A percentile compares a stretch with the other conserved stretches of the same genome.
Evolutionary conservation across 2,797 vertebrate genomes (phyloP).

Genomic region (Neopelma chrysocephalum): DNA sequence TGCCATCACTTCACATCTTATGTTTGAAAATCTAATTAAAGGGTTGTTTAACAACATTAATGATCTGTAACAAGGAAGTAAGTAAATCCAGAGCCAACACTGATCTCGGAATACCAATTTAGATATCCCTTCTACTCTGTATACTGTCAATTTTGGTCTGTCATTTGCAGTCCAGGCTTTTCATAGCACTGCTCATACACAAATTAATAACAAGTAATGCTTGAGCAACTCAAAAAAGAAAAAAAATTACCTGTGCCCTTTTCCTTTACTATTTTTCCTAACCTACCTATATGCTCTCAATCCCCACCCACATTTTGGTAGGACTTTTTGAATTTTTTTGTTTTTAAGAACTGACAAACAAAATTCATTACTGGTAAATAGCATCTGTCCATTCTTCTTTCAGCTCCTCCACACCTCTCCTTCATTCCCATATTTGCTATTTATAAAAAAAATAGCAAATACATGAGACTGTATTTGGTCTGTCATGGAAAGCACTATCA

Average conservation of each 20-base stretch:
- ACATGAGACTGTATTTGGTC: background rate
- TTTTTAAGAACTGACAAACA: background rate
- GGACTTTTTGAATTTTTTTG: background rate
- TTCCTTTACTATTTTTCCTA: background rate
- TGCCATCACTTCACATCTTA: slow-evolving; percentile 40
- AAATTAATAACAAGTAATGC: background rate
- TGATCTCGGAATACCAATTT: slow-evolving; percentile 16
- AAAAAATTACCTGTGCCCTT: background rate
- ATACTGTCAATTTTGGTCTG: slow-evolving; percentile 11
- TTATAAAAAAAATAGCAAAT: background rate
- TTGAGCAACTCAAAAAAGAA: background rate
- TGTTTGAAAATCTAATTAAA: slow-evolving; percentile 49
- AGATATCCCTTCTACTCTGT: slow-evolving; percentile 2
- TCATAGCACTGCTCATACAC: background rate
- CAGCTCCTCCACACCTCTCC: background rate
- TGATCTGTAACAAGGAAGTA: slow-evolving; percentile 51
- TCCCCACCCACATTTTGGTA: background rate
- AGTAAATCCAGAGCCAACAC: slow-evolving; percentile 43
- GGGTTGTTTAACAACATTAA: slow-evolving; percentile 37
- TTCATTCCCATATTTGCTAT: background rate
- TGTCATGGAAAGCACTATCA: background rate
- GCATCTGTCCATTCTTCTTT: background rate
- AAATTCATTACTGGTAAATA: background rate
- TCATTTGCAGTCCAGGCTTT: slow-evolving; percentile 1
- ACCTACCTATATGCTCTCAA: background rate